Evolutionary conservation across 2,888 invertebrate species (phyloP).

Genomic region (Halictus ligatus): DNA sequence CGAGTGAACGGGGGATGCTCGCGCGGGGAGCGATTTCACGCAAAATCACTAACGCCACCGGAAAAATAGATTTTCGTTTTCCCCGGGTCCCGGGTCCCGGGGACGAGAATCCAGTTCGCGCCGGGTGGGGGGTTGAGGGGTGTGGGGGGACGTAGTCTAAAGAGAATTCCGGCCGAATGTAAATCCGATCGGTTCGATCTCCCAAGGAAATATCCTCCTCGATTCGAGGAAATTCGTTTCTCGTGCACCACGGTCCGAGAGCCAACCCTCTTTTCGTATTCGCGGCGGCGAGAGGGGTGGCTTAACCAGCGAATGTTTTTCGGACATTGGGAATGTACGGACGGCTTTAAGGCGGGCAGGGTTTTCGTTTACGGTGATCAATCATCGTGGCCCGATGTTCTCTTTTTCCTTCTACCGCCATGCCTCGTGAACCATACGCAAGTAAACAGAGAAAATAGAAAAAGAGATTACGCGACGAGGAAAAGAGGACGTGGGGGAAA

Average conservation of each 20-base stretch:
- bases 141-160: background rate
- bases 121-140: background rate
- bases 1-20: slow-evolving; percentile 13
- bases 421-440: slow-evolving; percentile 83
- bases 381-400: slow-evolving; percentile 68
- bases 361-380: slow-evolving; percentile 67
- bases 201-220: slow-evolving; percentile 30
- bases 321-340: slow-evolving; percentile 77
- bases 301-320: slow-evolving; percentile 77
- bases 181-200: slow-evolving; percentile 38
- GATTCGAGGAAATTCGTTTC: slow-evolving; percentile 36
- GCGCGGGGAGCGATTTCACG: slow-evolving; percentile 28
- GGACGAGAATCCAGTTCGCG: slow-evolving; percentile 6
- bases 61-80: slow-evolving; percentile 9
- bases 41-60: slow-evolving; percentile 30
- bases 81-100: background rate
- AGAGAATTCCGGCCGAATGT: slow-evolving; percentile 27
- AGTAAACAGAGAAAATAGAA: slow-evolving; percentile 28
- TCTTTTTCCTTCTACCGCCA: slow-evolving; percentile 77
- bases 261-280: slow-evolving; percentile 40
- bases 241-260: slow-evolving; percentile 16
- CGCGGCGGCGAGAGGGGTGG: slow-evolving; percentile 59
- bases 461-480: slow-evolving; percentile 57
- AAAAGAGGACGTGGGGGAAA: slow-evolving; percentile 11
- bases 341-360: slow-evolving; percentile 46